Percentiles rank a stretch among this genome's conserved stretches.
Evolutionary conservation across 2,113 vertebrate species (phyloP).

Genomic region (Xiphophorus maculatus): DNA sequence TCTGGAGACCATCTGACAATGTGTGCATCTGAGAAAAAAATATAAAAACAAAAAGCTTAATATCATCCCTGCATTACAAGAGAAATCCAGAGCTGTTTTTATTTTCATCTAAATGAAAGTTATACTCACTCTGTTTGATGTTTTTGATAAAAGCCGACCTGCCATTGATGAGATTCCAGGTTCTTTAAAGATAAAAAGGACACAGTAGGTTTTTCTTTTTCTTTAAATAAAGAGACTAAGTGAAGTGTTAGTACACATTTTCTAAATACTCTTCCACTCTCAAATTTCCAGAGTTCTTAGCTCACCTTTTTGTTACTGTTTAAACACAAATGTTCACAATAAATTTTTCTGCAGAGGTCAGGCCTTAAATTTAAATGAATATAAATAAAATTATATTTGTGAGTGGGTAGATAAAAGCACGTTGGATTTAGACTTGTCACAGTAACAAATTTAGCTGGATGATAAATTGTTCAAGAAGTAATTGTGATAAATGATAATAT

Average conservation of each 20-base stretch:
- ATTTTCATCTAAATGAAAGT: neutral
- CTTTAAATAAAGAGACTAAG: neutral
- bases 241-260: neutral
- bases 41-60: neutral
- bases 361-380: too few relatives aligned
- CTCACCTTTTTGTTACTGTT: too few relatives aligned
- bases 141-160: slow-evolving; percentile 97
- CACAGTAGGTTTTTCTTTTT: neutral
- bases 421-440: too few relatives aligned
- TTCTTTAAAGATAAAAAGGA: slow-evolving; percentile 76
- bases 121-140: slow-evolving; percentile 91
- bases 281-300: too few relatives aligned
- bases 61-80: accelerated
- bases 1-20: slow-evolving; percentile 93
- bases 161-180: slow-evolving; percentile 96
- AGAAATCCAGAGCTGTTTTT: neutral
- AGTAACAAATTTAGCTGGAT: too few relatives aligned
- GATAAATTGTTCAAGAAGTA: too few relatives aligned
- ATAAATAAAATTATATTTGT: too few relatives aligned
- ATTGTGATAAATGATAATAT: too few relatives aligned
- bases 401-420: too few relatives aligned
- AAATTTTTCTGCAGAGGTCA: neutral
- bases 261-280: too few relatives aligned
- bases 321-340: neutral
- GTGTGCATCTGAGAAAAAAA: slow-evolving; percentile 83